Evolutionary conservation across 2,797 vertebrate genomes (phyloP).

Genomic region (Delichon dasypus): DNA sequence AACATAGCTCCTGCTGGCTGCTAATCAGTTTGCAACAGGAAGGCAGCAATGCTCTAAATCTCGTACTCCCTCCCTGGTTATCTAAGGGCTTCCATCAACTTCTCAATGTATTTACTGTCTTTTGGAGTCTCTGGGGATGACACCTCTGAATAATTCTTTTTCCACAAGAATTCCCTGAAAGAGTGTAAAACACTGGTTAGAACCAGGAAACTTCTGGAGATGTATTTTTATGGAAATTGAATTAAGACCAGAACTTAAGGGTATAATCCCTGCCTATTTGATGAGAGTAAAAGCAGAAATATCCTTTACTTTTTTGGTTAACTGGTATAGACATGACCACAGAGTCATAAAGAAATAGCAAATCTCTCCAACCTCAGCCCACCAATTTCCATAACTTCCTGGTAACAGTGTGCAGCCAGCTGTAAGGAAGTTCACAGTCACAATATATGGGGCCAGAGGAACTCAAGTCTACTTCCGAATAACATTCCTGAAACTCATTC

Average conservation of each 20-base stretch:
- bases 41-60: background rate
- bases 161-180: background rate
- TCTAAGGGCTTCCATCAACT: background rate
- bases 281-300: background rate
- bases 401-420: background rate
- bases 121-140: background rate
- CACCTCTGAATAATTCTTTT: background rate
- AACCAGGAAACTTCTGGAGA: background rate
- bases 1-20: background rate
- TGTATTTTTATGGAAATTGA: background rate
- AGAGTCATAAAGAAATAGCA: background rate
- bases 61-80: background rate
- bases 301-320: background rate
- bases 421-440: background rate
- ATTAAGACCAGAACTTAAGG: background rate
- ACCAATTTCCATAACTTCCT: background rate
- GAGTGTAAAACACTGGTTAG: background rate
- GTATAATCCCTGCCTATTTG: background rate
- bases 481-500: background rate
- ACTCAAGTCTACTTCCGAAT: background rate
- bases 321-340: background rate
- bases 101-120: background rate
- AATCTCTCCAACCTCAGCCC: rapidly evolving
- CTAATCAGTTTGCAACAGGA: background rate
- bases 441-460: background rate